phyloP scores from a whole-genome alignment of 2,888 invertebrate genomes.

The Noctua janthina region DNA sequence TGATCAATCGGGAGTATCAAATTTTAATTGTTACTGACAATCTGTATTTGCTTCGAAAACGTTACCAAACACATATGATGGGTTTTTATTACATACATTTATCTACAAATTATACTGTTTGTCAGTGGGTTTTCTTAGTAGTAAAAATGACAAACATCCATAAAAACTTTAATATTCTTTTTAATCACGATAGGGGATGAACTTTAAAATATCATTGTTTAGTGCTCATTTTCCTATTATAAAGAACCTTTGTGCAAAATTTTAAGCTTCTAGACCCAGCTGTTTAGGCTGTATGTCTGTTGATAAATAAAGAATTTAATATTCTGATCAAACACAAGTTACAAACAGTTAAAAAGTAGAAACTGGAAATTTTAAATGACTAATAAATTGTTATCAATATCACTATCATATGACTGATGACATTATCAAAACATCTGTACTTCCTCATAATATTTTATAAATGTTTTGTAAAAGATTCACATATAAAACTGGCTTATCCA shows the following conservation, averaged over 20 bases:
- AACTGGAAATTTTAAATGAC: neutral
- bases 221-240: neutral
- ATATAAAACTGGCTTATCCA: constrained; percentile 23
- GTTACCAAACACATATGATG: neutral
- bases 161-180: neutral
- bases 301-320: neutral
- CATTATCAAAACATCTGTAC: constrained; percentile 33
- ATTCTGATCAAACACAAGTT: neutral
- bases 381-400: neutral
- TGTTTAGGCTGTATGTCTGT: neutral
- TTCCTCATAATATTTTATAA: constrained; percentile 17
- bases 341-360: neutral
- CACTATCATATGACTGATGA: constrained; percentile 20
- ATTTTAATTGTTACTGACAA: neutral
- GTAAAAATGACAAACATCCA: neutral
- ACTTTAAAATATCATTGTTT: neutral
- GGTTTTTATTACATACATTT: neutral
- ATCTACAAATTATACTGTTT: neutral
- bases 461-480: constrained; percentile 27
- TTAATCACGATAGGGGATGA: neutral
- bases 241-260: neutral
- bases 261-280: neutral
- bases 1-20: neutral
- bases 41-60: neutral
- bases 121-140: neutral